A percentile compares a stretch with the other conserved stretches of the same genome.
Evolutionary conservation across 2,113 vertebrate genomes (phyloP).

Genomic region (Mustela lutreola): DNA sequence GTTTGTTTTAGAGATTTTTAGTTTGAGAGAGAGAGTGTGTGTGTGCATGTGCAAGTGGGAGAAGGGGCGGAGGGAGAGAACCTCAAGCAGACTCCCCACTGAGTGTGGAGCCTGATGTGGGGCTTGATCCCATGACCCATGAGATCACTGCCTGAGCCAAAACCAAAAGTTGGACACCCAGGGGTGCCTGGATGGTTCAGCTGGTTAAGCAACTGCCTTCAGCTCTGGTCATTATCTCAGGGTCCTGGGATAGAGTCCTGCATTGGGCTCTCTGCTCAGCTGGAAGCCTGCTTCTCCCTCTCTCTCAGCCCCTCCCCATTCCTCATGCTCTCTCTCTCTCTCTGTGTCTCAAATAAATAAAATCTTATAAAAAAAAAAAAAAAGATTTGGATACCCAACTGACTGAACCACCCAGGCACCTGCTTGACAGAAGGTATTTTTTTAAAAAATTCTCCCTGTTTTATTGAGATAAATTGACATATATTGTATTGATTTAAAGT

Average conservation of each 20-base stretch:
- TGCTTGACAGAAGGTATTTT: neutral
- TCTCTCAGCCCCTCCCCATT: neutral
- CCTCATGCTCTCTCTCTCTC: neutral
- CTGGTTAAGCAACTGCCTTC: neutral
- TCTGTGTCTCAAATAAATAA: neutral
- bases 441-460: neutral
- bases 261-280: neutral
- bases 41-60: neutral
- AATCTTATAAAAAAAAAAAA: neutral
- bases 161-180: neutral
- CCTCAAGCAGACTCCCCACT: neutral
- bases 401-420: neutral
- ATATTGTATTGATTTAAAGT: neutral
- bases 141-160: neutral
- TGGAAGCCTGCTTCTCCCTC: neutral
- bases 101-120: neutral
- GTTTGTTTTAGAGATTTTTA: neutral
- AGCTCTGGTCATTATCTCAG: neutral
- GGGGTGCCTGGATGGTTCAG: neutral
- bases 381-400: neutral
- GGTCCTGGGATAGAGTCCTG: neutral
- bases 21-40: neutral
- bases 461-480: neutral
- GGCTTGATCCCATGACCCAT: neutral
- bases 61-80: neutral